Base-by-base conservation (phyloP, 2,888 invertebrate genomes). In the Caradrina kadenii region DNA sequence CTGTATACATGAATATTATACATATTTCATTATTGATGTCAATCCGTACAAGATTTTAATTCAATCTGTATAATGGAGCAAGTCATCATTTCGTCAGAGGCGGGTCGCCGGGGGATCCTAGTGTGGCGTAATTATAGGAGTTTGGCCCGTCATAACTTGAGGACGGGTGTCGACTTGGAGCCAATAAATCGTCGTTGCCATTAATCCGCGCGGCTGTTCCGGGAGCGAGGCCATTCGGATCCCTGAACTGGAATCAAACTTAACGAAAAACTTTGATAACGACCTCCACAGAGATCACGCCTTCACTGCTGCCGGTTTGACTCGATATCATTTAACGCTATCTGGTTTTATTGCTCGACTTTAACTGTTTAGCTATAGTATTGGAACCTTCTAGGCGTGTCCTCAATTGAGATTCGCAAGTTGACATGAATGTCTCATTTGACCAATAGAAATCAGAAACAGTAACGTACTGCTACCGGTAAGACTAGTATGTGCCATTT, bases 241-340 rank as follows among this genome's bases (percentile, higher is more conserved):
- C 52, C 62, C 39, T 59, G 61, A 60, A 80, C 78, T 80, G 73
- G 70, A 83, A 77, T 76, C 72, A 74, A 84, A 83, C 79, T 85
- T 78, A 42, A 56, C 59, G 69, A 77, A 74, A 80, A 82, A 83
- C 76, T 82, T 83, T 50, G 65, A 54, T 76, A 85, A 83, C 81
- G 75, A 80, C 73, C 71, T 59, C 58, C 54, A 59, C 42, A 61
- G 61, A 42, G n/a, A 53, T 52, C 49, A 19, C 56, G 72, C 50
- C 48, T 67, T 39, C 63, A 45, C 22, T 54, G 60, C 59, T 64
- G 35, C 52, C 59, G 61, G 63, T 73, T 82, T 42, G 17, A 64
- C 76, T 76, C 69, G 68, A 64, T 65, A 67, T 74, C 70, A 73
- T 82, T 79, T 76, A 80, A 78, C 81, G 81, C 71, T 73, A 59